Conservation (phyloP, 1,140 invertebrate species). For the Rhopalosiphum maidis region DNA sequence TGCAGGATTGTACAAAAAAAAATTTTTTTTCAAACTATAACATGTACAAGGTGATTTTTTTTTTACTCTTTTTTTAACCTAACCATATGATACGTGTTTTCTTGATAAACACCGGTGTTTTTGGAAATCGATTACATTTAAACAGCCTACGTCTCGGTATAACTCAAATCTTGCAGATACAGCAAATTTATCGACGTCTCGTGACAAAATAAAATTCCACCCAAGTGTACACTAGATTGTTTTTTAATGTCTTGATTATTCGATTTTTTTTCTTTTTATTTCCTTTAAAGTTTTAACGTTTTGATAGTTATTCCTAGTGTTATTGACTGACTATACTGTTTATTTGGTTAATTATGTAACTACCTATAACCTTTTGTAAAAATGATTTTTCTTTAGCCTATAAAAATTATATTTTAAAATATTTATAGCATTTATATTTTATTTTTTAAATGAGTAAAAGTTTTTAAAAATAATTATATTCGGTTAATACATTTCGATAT, state of each 20-base stretch:
- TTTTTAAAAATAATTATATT: no score
- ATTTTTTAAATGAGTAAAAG: no score
- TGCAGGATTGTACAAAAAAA: neutral
- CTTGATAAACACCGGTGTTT: neutral
- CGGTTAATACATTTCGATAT: no score
- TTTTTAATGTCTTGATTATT: neutral
- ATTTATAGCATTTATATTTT: no score
- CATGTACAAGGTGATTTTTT: neutral
- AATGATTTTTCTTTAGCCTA: no score
- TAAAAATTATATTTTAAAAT: no score
- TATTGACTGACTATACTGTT: neutral
- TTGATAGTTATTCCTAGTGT: neutral
- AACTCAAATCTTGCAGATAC: neutral
- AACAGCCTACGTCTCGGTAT: neutral
- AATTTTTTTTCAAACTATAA: neutral
- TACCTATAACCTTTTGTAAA: no score
- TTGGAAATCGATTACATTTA: neutral
- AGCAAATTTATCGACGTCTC: neutral
- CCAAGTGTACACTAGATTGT: neutral
- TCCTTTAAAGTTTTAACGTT: neutral
- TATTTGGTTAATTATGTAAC: no score
- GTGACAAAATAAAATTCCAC: neutral
- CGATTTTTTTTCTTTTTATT: neutral
- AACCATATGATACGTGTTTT: neutral
- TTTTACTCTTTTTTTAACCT: neutral